Base-by-base conservation (phyloP, 2,113 vertebrate species). In the Cebus imitator region DNA sequence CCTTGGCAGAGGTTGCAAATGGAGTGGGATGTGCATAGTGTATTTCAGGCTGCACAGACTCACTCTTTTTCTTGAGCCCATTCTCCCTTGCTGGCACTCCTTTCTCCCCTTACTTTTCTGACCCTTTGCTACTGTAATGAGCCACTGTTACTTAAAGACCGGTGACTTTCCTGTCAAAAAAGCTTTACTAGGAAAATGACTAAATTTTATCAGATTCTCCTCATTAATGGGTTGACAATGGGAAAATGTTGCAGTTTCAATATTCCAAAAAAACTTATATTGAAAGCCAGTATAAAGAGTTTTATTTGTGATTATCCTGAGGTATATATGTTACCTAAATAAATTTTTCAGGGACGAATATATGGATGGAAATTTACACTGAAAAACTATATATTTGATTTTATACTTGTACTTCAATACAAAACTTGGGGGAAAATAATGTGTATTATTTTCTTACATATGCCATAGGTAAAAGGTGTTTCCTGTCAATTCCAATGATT, bases 311-410 rank as follows among this genome's bases (percentile, higher is more conserved):
- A 57, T 79, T 55, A 85, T 81, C 18, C 11, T n/a, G 13, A 95
- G 83, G n/a, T 61, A 87, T 57, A 13, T 93, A 23, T 84, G 16
- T 91, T 91, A 89, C 37, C 58, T 90, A 83, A 90, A 87, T 83
- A 40, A 91, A n/a, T 88, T 20, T 88, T 27, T 89, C 17, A 68
- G 40, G 32, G 55, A 21, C 13, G 94, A 87, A 68, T 90, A 78
- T 64, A 45, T 50, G 20, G 18, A 68, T 52, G 18, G 18, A 68
- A 96, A 81, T 58, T 95, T 88, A 2, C 50, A 88, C 9, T 91
- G 66, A 94, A 95, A 70, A 92, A 61, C 37, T 94, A 35, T 50
- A 17, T 57, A 45, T 95, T 93, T 96, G 50, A 88, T 80, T 93
- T 96, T 85, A 81, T 80, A 43, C 58, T 81, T 6, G 90, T 76